Evolutionary conservation across 1,140 invertebrate species (phyloP).

Genomic region (Solen grandis): DNA sequence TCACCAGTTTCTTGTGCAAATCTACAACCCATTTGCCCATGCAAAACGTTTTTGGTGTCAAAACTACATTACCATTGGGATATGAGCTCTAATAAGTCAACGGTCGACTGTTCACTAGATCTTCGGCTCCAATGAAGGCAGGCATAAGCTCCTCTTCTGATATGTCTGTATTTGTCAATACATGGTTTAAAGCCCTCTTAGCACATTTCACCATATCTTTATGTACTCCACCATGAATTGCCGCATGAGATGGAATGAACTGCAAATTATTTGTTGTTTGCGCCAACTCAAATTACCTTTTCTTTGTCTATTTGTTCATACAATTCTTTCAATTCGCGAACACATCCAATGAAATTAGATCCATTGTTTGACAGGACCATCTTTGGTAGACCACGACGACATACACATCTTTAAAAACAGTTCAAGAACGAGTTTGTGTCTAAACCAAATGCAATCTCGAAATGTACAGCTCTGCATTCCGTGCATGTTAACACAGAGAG

Average conservation of each 20-base stretch:
- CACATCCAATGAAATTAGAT: slow-evolving; percentile 37
- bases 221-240: slow-evolving; percentile 30
- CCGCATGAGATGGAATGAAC: slow-evolving; percentile 20
- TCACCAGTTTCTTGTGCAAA: background rate
- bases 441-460: slow-evolving; percentile 12
- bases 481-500: slow-evolving; percentile 18
- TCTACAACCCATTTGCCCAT: slow-evolving; percentile 12
- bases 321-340: slow-evolving; percentile 7
- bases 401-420: background rate
- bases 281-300: slow-evolving; percentile 1
- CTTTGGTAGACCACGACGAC: slow-evolving; percentile 10
- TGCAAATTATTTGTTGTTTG: background rate
- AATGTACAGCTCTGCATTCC: slow-evolving; percentile 11
- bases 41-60: slow-evolving; percentile 71
- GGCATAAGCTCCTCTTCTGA: slow-evolving; percentile 47
- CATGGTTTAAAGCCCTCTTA: slow-evolving; percentile 8
- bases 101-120: slow-evolving; percentile 64
- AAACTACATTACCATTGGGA: slow-evolving; percentile 58
- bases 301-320: slow-evolving; percentile 16
- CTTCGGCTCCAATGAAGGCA: slow-evolving; percentile 60
- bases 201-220: slow-evolving; percentile 19
- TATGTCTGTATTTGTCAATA: slow-evolving; percentile 17
- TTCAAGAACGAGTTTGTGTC: background rate
- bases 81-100: slow-evolving; percentile 67
- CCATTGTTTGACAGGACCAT: slow-evolving; percentile 31